phyloP scores from a whole-genome alignment of 2,797 vertebrate genomes.

The Emys orbicularis region DNA sequence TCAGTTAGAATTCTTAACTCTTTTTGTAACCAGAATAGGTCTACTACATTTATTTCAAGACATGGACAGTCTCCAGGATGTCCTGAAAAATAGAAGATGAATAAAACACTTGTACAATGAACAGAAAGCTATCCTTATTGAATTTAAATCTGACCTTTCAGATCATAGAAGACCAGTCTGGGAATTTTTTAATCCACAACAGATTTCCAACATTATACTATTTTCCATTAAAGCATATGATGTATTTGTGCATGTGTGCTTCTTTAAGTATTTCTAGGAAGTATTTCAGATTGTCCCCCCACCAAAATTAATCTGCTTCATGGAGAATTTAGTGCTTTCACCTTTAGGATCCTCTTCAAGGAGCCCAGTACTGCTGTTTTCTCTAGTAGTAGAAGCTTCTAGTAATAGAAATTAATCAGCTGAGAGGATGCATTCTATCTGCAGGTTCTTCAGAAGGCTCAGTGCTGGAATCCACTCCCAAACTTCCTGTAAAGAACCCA shows the following conservation, averaged over 20 bases:
- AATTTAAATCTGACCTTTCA: neutral
- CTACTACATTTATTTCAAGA: constrained; percentile 32
- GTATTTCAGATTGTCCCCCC: constrained; percentile 55
- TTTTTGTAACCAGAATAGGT: constrained; percentile 7
- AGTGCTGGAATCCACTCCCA: neutral
- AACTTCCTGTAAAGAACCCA: neutral
- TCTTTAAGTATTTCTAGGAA: constrained; percentile 38
- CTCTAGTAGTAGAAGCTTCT: neutral
- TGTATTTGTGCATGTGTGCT: constrained; percentile 38
- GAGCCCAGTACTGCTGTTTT: neutral
- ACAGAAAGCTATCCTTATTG: neutral
- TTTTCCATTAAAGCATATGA: neutral
- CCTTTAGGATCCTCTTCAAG: neutral
- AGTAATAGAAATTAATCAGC: neutral
- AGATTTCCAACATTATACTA: constrained; percentile 1
- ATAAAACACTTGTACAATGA: constrained; percentile 30
- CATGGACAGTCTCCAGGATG: constrained; percentile 40
- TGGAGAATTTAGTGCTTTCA: constrained; percentile 28
- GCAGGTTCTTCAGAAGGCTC: neutral
- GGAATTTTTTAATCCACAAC: constrained; percentile 36
- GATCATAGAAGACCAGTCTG: constrained; percentile 11
- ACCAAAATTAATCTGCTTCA: constrained; percentile 50
- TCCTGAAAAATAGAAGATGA: constrained; percentile 54
- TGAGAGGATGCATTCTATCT: neutral
- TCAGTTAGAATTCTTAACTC: constrained; percentile 51